These are phyloP conservation scores for Mobula birostris DNA, from an alignment of 2,113 vertebrate species.

Conservation along the genomic window DNA sequence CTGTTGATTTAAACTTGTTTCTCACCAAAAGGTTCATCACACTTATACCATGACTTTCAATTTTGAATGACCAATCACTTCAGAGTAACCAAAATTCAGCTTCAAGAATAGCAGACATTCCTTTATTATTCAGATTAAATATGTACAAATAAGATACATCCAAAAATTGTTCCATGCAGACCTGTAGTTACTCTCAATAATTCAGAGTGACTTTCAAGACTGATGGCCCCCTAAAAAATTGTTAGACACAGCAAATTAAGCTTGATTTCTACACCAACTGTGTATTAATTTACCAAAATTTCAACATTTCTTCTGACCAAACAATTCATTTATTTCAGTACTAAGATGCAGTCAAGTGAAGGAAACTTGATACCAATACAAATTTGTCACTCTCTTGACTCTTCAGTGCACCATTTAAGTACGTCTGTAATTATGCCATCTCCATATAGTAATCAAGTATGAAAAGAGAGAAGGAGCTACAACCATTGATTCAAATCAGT, in stretches of 20 bases:
- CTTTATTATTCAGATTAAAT: background rate
- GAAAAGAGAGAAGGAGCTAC: background rate
- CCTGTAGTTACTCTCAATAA: background rate
- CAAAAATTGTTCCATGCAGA: background rate
- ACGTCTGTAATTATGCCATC: background rate
- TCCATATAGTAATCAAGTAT: constrained; percentile 12
- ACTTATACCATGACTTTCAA: background rate
- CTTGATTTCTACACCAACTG: background rate
- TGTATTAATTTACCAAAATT: background rate
- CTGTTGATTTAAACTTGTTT: background rate
- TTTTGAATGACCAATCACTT: background rate
- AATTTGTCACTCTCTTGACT: background rate
- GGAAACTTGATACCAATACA: background rate
- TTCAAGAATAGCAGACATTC: too few relatives aligned
- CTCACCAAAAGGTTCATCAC: background rate
- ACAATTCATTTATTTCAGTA: background rate
- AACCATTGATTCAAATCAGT: background rate
- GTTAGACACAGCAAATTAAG: background rate
- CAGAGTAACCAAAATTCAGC: background rate
- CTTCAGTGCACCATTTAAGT: constrained; percentile 13
- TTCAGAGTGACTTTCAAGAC: background rate
- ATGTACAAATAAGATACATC: background rate
- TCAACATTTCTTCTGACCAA: background rate
- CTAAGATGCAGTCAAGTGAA: background rate
- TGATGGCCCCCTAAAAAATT: background rate